Evolutionary conservation across 2,113 vertebrate species (phyloP).

Genomic region (Oncorhynchus kisutch): DNA sequence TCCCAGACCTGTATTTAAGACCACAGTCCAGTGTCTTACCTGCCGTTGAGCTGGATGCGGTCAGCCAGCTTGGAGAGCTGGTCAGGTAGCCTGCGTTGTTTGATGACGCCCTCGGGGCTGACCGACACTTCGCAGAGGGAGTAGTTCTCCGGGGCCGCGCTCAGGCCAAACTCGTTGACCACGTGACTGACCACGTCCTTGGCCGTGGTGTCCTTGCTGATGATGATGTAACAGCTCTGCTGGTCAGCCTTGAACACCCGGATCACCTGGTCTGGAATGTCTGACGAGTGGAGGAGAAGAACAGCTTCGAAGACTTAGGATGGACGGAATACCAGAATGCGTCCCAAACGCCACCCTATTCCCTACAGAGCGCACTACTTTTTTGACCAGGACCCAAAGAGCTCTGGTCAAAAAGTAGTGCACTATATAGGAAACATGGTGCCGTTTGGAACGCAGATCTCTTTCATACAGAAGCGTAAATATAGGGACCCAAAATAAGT

Average conservation of each 20-base stretch:
- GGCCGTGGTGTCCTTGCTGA: constrained; percentile 95
- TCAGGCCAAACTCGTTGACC: constrained; percentile 87
- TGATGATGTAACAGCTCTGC: constrained; percentile 97
- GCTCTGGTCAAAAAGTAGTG: too few species aligned
- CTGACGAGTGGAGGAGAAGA: constrained; percentile 55
- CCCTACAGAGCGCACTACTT: too few species aligned
- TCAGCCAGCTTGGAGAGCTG: constrained; percentile 95
- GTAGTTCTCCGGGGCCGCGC: constrained; percentile 81
- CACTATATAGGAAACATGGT: too few species aligned
- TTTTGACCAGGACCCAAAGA: too few species aligned
- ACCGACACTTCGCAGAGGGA: constrained; percentile 95
- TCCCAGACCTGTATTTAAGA: neutral
- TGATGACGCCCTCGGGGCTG: constrained; percentile 93
- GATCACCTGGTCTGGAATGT: constrained; percentile 96
- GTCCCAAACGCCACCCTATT: too few species aligned
- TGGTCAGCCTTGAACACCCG: constrained; percentile 95
- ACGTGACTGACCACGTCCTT: constrained; percentile 92
- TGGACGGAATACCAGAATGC: too few species aligned
- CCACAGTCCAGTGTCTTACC: constrained; percentile 68
- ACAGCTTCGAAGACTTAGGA: too few species aligned
- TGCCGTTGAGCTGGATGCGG: constrained; percentile 94
- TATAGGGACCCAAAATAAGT: too few species aligned
- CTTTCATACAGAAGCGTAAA: too few species aligned
- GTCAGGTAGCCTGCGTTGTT: constrained; percentile 90
- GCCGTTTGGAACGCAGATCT: too few species aligned